Percentiles rank a stretch among this genome's conserved stretches.
phyloP scores from a whole-genome alignment of 2,888 invertebrate genomes.

The Bellardia pandia region DNA sequence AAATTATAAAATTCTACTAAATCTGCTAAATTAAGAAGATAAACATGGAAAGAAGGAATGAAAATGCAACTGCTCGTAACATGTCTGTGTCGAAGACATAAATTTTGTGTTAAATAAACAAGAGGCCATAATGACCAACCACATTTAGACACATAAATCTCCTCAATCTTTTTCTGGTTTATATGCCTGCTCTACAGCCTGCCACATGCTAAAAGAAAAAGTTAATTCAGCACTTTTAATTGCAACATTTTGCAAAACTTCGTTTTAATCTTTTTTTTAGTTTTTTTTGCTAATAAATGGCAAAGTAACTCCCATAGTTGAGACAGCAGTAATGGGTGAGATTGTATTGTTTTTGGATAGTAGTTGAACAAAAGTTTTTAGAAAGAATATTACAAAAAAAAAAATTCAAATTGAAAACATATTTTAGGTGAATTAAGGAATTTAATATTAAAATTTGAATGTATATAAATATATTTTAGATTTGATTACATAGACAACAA shows the following conservation, averaged over 20 bases:
- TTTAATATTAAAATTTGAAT: too few relatives aligned
- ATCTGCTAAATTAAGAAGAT: conserved; percentile 59
- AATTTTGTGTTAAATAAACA: conserved; percentile 70
- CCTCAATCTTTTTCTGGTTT: conserved; percentile 54
- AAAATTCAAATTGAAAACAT: too few relatives aligned
- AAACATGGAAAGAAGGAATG: conserved; percentile 15
- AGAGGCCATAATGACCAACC: conserved; percentile 71
- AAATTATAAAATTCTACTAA: conserved; percentile 57
- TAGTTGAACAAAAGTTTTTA: background rate
- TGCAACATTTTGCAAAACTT: conserved; percentile 61
- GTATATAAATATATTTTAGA: too few relatives aligned
- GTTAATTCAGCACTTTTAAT: conserved; percentile 72
- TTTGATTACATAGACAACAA: too few relatives aligned
- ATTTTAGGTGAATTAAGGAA: too few relatives aligned
- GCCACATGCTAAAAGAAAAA: conserved; percentile 51
- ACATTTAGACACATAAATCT: conserved; percentile 74
- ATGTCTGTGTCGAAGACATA: conserved; percentile 66
- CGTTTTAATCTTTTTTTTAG: background rate
- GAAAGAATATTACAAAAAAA: too few relatives aligned
- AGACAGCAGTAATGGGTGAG: background rate
- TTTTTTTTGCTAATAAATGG: conserved; percentile 14
- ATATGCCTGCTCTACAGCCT: conserved; percentile 50
- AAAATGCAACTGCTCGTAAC: conserved; percentile 5
- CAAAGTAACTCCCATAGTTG: conserved; percentile 34
- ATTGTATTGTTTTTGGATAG: background rate